Evolutionary conservation across 1,140 invertebrate genomes (phyloP), one percentile per base, ranked within the genome.

Genomic region (Atopsyche davidsoni): DNA sequence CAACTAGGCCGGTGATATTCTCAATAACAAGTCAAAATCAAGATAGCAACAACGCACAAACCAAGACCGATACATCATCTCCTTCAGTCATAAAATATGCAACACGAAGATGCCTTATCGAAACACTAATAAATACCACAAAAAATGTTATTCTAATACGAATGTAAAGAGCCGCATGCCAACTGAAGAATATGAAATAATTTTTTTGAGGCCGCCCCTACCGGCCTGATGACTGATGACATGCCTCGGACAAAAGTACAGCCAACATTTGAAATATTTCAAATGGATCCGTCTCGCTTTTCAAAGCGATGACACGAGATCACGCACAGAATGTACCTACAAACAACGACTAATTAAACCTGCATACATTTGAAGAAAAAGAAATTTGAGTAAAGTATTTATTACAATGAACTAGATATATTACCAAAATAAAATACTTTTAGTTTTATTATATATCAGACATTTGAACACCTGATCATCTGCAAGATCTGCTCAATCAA

Each of bases 91-190:
- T 52, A 49, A 56, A 56, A 56, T 56, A 49, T 56, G 49, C 52
- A 56, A 56, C 43, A 52, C 43, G 39, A 31, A 56, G 54, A 56
- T 56, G 34, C 14, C 48, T 52, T 56, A 56, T 56, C 54, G 24
- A 38, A 4, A 49, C 36, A 46, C 34, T 46, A 55, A 51, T 55
- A 55, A 46, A 50, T 51, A 54, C 46, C 39, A 32, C 38, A 46
- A 53, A 46, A 53, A 22, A 46, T 46, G 28, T 21, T 44, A 13
- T 46, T 46, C 40, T 46, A 38, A 46, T 47, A 47, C 16, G 47
- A 50, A 43, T 35, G 43, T 50, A 48, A 32, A 50, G 40, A 28
- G 46, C 31, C 46, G 39, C 32, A 32, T 50, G 39, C 31, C 39
- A 36, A 36, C 28, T 24, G 40, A 38, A 22, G 36, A 39, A 25